phyloP scores from a whole-genome alignment of 2,888 invertebrate species.

The Eugnorisma glareosa region DNA sequence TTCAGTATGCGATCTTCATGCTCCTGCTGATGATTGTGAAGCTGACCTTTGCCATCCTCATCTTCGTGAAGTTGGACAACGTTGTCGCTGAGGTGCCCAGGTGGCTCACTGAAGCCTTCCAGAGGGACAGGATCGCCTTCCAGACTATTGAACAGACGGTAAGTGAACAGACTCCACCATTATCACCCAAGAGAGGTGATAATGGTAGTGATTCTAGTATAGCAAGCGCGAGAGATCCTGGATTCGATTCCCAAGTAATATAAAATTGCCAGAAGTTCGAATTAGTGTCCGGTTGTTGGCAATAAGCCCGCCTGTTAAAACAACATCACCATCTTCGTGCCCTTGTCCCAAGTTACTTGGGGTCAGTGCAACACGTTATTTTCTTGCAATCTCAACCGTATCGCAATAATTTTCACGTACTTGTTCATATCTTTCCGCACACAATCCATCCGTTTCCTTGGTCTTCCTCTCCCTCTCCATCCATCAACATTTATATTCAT shows the following conservation, averaged over 20 bases:
- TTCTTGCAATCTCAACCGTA: too few relatives aligned
- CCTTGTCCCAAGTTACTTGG: too few relatives aligned
- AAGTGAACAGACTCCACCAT: constrained; percentile 66
- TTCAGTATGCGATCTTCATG: constrained; percentile 93
- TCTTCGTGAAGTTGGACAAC: constrained; percentile 91
- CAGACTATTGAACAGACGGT: constrained; percentile 92
- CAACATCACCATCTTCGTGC: background rate
- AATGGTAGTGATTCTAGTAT: background rate
- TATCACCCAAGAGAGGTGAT: too few relatives aligned
- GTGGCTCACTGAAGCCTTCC: constrained; percentile 87
- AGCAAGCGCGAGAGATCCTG: background rate
- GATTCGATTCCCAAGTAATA: background rate
- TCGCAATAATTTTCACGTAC: too few relatives aligned
- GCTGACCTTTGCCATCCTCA: constrained; percentile 92
- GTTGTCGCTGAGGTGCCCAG: constrained; percentile 85
- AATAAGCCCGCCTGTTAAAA: background rate
- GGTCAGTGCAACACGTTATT: too few relatives aligned
- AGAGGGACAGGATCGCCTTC: constrained; percentile 82
- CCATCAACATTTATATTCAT: too few relatives aligned
- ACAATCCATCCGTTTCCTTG: too few relatives aligned
- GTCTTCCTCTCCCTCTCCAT: too few relatives aligned
- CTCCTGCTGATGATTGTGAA: constrained; percentile 93
- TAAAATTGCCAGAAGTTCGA: background rate
- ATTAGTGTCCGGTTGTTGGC: background rate
- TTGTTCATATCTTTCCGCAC: too few relatives aligned